Base-by-base conservation (phyloP, 2,797 vertebrate genomes). In the Chrosomus eos region DNA sequence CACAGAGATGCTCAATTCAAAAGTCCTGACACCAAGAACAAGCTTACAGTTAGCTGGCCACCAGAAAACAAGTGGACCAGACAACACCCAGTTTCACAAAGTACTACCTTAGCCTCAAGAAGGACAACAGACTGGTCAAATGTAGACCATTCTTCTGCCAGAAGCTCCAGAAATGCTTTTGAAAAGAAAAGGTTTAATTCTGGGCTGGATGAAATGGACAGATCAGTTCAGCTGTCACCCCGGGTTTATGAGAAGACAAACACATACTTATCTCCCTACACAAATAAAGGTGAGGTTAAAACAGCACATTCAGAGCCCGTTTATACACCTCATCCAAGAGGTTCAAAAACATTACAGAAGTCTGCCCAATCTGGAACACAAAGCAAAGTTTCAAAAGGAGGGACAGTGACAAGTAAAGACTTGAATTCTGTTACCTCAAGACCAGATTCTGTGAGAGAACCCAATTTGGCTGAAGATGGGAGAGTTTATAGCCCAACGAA, bases 21-120 rank as follows among this genome's bases (percentile, higher is more conserved):
- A 82, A 87, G n/a, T 58, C 81, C 78, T 62, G 88, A 91, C 48
- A 81, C 86, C 2, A 91, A 83, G 36, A 94, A 90, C 13, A 95
- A 94, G 88, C 77, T 94, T 58, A 94, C 87, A 88, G 82, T 53
- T 0, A 91, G 62, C 80, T 96, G 95, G 95, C 94, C 95, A 1
- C 95, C 95, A 81, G 88, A 94, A 90, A 94, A 92, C 85, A 91
- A 62, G 75, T 51, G 7, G 31, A 26, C 48, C 7, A 60, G 66
- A 2, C 40, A 83, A 21, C 83, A 77, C 36, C 7, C 48, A 62
- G 62, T 55, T 23, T 86, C 88, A 74, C 51, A 0, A 76, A 86
- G 78, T n/a, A 33, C 68, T 36, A 53, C 79, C 43, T 31, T 82
- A 9, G 43, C 18, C 14, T 66, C 60, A 8, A 70, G 43, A 72